phyloP scores from a whole-genome alignment of 2,797 vertebrate species.

The Paguma larvata region DNA sequence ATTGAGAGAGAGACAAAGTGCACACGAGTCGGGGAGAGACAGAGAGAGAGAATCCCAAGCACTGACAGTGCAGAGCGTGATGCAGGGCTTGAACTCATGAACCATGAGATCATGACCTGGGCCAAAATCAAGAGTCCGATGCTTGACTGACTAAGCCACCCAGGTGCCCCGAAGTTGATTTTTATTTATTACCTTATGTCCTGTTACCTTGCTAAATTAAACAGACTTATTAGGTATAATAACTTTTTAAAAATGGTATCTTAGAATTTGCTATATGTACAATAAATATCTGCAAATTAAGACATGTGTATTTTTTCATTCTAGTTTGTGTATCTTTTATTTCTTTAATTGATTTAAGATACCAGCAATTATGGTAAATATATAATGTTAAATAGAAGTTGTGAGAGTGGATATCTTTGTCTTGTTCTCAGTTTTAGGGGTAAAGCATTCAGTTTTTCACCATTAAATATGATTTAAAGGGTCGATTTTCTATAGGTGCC shows the following conservation, averaged over 20 bases:
- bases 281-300: neutral
- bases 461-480: neutral
- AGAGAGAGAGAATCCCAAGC: no score
- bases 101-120: no score
- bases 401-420: neutral
- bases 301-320: neutral
- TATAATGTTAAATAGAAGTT: neutral
- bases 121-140: no score
- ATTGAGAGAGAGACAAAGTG: no score
- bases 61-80: no score
- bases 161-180: neutral
- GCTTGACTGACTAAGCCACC: no score
- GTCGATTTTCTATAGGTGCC: neutral
- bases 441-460: neutral
- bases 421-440: neutral
- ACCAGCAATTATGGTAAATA: neutral
- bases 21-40: no score
- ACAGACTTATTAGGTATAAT: neutral
- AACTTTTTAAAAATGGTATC: neutral
- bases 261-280: neutral
- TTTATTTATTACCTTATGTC: neutral
- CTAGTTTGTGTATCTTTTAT: neutral
- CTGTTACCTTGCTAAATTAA: neutral
- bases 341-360: slow-evolving; percentile 5
- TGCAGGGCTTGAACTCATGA: no score